Evolutionary conservation across 2,113 vertebrate species (phyloP).

Genomic region (Aegithalos caudatus): DNA sequence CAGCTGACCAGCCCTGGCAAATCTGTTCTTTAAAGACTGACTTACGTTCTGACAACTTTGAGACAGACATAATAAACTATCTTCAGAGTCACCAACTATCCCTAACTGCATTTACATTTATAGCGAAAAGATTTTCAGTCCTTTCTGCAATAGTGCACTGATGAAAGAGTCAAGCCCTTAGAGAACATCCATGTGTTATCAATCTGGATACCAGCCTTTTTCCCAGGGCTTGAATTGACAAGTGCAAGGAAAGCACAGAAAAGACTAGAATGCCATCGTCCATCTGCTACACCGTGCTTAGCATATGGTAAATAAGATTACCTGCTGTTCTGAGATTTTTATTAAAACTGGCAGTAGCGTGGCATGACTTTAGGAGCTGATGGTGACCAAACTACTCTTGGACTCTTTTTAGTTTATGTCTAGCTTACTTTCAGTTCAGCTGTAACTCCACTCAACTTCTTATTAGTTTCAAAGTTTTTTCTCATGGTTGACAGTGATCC

Average conservation of each 20-base stretch:
- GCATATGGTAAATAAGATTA: slow-evolving; percentile 42
- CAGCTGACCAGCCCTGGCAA: neutral
- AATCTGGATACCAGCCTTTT: slow-evolving; percentile 24
- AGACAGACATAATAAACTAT: neutral
- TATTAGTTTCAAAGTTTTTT: neutral
- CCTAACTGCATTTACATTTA: neutral
- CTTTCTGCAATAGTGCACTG: neutral
- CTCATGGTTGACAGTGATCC: neutral
- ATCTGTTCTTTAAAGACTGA: neutral
- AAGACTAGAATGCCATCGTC: neutral
- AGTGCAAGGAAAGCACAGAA: slow-evolving; percentile 43
- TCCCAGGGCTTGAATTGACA: slow-evolving; percentile 13
- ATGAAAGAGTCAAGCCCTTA: slow-evolving; percentile 28
- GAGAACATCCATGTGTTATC: slow-evolving; percentile 23
- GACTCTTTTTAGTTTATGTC: neutral
- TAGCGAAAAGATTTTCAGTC: neutral
- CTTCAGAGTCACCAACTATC: neutral
- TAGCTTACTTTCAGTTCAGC: neutral
- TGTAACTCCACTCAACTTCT: neutral
- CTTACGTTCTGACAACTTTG: neutral
- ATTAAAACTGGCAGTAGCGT: neutral
- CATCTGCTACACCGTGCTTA: slow-evolving; percentile 1
- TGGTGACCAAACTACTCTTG: neutral
- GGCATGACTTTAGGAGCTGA: neutral
- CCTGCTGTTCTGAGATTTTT: slow-evolving; percentile 38